These are phyloP conservation scores for Leistus spinibarbis DNA, from an alignment of 2,888 invertebrate species.

Conservation along the genomic window DNA sequence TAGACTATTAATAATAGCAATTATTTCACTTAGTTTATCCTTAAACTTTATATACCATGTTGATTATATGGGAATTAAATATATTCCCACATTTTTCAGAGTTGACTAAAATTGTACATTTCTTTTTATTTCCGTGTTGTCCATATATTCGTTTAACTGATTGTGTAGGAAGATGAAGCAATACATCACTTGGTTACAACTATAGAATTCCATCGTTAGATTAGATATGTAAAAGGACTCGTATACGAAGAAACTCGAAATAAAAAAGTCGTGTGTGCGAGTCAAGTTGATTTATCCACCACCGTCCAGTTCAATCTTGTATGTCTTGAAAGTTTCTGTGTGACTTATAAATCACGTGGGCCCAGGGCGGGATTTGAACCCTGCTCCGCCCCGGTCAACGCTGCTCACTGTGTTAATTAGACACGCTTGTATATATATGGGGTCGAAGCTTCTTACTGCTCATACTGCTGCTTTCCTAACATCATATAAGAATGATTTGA, in stretches of 20 bases:
- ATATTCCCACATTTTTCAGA: too few relatives aligned
- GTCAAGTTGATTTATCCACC: constrained; percentile 1
- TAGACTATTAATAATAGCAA: too few relatives aligned
- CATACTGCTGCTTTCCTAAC: neutral
- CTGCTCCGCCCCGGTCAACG: constrained; percentile 36
- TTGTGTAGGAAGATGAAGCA: neutral
- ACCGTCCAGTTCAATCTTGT: constrained; percentile 1
- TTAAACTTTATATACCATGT: too few relatives aligned
- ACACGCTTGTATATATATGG: constrained; percentile 5
- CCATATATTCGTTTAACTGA: neutral
- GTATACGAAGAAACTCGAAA: neutral
- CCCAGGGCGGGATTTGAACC: constrained; percentile 36
- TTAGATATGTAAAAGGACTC: neutral
- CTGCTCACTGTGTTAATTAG: constrained; percentile 38
- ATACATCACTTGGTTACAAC: neutral
- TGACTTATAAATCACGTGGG: constrained; percentile 25
- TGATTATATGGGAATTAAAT: too few relatives aligned
- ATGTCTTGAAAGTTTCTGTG: neutral
- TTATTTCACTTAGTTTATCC: too few relatives aligned
- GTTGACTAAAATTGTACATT: too few relatives aligned
- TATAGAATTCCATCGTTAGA: neutral
- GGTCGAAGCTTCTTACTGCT: neutral
- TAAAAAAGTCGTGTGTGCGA: neutral
- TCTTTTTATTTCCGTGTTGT: too few relatives aligned
- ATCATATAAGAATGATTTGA: neutral